These are phyloP conservation scores for Platypus cylindrus DNA, from an alignment of 2,888 invertebrate species.

Conservation along the genomic window DNA sequence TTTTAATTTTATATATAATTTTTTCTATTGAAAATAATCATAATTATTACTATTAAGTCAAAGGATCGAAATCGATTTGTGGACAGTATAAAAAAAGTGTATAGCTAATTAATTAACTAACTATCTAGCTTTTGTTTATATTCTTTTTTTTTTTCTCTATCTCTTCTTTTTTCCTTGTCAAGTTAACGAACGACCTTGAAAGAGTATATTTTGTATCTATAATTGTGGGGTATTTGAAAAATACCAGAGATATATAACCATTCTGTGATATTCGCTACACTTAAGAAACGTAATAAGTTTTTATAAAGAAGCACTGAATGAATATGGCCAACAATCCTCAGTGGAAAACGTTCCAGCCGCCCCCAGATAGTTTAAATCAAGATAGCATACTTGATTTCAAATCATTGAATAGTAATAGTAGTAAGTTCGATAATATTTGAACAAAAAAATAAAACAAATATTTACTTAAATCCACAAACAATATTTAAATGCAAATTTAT, in stretches of 20 bases:
- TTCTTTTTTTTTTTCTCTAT: too few species aligned
- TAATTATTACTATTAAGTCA: too few species aligned
- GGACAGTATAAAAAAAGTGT: too few species aligned
- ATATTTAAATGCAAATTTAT: not conserved
- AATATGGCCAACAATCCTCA: slow-evolving; percentile 73
- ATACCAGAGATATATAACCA: slow-evolving; percentile 32
- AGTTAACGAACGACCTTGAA: too few species aligned
- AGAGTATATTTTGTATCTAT: too few species aligned
- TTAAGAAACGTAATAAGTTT: slow-evolving; percentile 29
- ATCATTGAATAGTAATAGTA: slow-evolving; percentile 48
- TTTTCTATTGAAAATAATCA: too few species aligned
- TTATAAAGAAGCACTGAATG: slow-evolving; percentile 17
- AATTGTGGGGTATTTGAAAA: slow-evolving; percentile 16
- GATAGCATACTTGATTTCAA: slow-evolving; percentile 72
- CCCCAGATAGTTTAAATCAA: slow-evolving; percentile 66
- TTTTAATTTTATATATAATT: slow-evolving; percentile 20
- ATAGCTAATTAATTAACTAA: too few species aligned
- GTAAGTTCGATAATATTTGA: too few species aligned
- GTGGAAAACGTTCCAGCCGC: slow-evolving; percentile 86
- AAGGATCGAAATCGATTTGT: too few species aligned
- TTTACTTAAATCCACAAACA: not conserved
- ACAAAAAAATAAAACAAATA: too few species aligned
- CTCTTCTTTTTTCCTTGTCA: too few species aligned
- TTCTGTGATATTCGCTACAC: slow-evolving; percentile 49
- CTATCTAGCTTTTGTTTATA: too few species aligned